Base-by-base conservation (phyloP, 2,888 invertebrate species). In the Dugesia japonica region DNA sequence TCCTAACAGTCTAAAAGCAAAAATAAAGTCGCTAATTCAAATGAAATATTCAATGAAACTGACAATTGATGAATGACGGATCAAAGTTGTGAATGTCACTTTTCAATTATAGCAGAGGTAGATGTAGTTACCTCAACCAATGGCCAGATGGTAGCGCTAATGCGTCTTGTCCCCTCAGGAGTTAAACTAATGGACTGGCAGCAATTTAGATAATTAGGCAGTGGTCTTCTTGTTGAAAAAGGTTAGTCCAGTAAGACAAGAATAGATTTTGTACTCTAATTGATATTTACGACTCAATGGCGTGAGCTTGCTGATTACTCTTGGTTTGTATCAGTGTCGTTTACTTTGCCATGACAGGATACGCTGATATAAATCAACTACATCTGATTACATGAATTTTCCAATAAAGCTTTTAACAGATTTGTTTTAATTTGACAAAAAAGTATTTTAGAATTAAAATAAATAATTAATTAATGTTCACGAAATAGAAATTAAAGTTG, bases 11-110 rank as follows among this genome's bases (percentile, higher is more conserved):
- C 56, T 56, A 23, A 56, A 56, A 56, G 56, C 56, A 56, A 56
- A 56, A 56, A 56, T 56, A 56, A 56, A 56, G n/a, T 56, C 56
- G 56, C 56, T 56, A 56, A 56, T 56, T 56, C 56, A 56, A 56
- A 56, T 56, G 56, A 56, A 56, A 56, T n/a, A 56, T 56, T 56
- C 56, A 56, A 56, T 56, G 56, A 56, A 56, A 56, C 56, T 56
- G 56, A 56, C 56, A 56, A 56, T 56, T 56, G 56, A 56, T 56
- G 56, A 56, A 56, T 56, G 56, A 56, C 56, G 56, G 56, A 56
- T 56, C 56, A 56, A 56, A 56, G 56, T 56, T 56, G 56, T n/a
- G 56, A 56, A 56, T 56, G 56, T 56, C 56, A 56, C 56, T 56
- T 56, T 56, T 56, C 56, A 56, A 56, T 56, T 56, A 56, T 56